Evolutionary conservation across 2,797 vertebrate species (phyloP), one percentile per base, ranked within the genome.

Genomic region (Glossophaga mutica): DNA sequence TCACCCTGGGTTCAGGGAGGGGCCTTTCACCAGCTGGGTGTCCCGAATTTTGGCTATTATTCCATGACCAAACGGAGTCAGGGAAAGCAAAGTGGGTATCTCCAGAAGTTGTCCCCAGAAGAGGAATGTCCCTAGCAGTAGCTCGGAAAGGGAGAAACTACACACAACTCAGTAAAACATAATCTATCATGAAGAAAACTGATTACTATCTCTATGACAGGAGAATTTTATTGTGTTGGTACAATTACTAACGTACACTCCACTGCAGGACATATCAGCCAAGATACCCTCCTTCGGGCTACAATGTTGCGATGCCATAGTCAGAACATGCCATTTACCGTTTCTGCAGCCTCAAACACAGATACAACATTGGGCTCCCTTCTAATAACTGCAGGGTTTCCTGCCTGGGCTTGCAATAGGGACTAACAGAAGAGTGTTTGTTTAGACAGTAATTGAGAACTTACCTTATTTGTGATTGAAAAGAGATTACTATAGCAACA

Each of bases 191-290:
- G 16, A 52, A 19, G 18, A 52, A 52, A 21, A 52, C 50, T 21
- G 19, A 52, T 21, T 52, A 52, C 50, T 21, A 18, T 52, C 8
- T 52, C 21, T 19, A 52, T 52, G 50, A 21, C 50, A 21, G 19
- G 7, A 21, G 50, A 52, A 52, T 21, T 19, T 52, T 44, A 96
- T 95, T 92, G 96, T 96, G 96, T 97, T 96, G 57, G 97, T 97
- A 96, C 97, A 96, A 93, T 97, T 95, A 97, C 98, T 98, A 88
- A 97, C 98, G 96, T 97, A 96, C 97, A 52, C 19, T 97, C 96
- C 97, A 96, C 98, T 97, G 93, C 96, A 84, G 97, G 97, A 97
- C 97, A 97, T 98, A 97, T 98, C 97, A 98, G 98, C 98, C 98
- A 98, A 98, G 97, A n/a, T n/a, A n/a, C n/a, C n/a, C n/a, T n/a